Evolutionary conservation across 2,113 vertebrate genomes (phyloP).

Genomic region (Brachyhypopomus gauderio): DNA sequence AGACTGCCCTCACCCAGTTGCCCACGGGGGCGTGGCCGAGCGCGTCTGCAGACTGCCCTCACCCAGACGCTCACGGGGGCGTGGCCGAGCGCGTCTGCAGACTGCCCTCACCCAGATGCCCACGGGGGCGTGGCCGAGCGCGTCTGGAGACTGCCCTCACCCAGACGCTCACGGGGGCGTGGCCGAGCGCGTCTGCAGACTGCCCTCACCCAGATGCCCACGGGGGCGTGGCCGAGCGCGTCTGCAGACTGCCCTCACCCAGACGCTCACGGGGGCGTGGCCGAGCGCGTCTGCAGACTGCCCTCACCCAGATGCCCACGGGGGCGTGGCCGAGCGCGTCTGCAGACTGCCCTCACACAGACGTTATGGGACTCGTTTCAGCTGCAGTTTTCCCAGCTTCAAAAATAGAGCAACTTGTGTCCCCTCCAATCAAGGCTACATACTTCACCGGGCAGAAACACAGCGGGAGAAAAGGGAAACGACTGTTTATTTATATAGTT

Average conservation of each 20-base stretch:
- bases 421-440: conserved; percentile 67
- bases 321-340: background rate
- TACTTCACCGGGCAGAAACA: conserved; percentile 73
- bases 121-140: background rate
- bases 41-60: background rate
- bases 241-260: conserved; percentile 9
- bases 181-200: background rate
- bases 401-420: conserved; percentile 63
- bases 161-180: background rate
- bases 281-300: conserved; percentile 1
- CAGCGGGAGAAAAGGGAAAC: conserved; percentile 76
- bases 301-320: background rate
- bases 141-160: background rate
- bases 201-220: background rate
- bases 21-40: background rate
- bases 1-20: conserved; percentile 13
- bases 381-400: conserved; percentile 66
- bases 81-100: background rate
- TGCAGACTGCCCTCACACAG: conserved; percentile 9
- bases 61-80: background rate
- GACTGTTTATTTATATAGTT: conserved; percentile 58
- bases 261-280: background rate
- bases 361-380: conserved; percentile 63
- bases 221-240: background rate
- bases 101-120: background rate